A percentile compares a stretch with the other conserved stretches of the same genome.
Evolutionary conservation across 1,140 invertebrate genomes (phyloP).

Genomic region (Prorops nasuta): DNA sequence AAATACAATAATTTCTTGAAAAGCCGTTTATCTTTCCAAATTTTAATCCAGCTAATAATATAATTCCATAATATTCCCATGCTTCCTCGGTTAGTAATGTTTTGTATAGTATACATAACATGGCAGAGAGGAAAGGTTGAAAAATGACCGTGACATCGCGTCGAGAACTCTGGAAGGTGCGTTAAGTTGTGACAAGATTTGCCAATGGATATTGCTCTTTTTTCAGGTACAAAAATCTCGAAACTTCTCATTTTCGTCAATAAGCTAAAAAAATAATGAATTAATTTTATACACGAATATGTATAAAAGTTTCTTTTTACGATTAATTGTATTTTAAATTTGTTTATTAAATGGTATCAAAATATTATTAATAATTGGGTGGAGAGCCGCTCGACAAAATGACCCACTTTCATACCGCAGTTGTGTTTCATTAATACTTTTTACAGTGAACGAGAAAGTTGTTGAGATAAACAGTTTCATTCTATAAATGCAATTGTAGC

Average conservation of each 20-base stretch:
- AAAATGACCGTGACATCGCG: slow-evolving; percentile 26
- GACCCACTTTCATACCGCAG: too few species aligned
- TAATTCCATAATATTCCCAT: too few species aligned
- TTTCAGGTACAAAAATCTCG: slow-evolving; percentile 13
- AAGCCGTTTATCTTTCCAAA: too few species aligned
- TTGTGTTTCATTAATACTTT: slow-evolving; percentile 8
- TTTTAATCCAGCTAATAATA: too few species aligned
- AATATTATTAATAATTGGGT: too few species aligned
- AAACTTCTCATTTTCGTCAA: neutral
- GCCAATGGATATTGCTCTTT: slow-evolving; percentile 35
- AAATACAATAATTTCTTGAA: too few species aligned
- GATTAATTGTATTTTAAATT: neutral
- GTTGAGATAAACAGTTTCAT: too few species aligned
- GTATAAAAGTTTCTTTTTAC: neutral
- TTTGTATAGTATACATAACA: too few species aligned
- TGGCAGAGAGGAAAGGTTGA: too few species aligned
- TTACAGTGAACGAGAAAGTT: neutral
- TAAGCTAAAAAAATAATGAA: neutral
- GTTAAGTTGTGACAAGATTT: slow-evolving; percentile 60
- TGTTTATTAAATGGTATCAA: too few species aligned
- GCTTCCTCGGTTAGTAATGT: too few species aligned
- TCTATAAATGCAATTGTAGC: too few species aligned
- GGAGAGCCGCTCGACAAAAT: slow-evolving; percentile 42
- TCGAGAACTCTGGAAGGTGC: slow-evolving; percentile 58
- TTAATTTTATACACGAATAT: neutral